These are phyloP conservation scores for Schizothorax lantsangensis DNA, from an alignment of 2,797 vertebrate species.

Conservation along the genomic window DNA sequence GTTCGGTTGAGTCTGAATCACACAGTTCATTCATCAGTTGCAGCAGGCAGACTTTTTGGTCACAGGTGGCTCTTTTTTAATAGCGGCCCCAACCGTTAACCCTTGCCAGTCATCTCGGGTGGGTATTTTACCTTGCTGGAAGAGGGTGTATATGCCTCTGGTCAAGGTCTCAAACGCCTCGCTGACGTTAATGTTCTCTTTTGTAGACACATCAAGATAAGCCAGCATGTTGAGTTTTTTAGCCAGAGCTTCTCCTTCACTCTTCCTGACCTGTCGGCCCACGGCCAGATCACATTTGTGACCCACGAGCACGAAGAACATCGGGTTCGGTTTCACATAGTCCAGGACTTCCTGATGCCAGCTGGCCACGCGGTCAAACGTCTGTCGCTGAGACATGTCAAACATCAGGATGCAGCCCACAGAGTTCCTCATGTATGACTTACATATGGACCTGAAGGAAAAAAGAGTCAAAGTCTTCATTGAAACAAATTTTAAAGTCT, in stretches of 20 bases:
- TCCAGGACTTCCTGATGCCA: conserved; percentile 60
- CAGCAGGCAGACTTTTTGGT: conserved; percentile 31
- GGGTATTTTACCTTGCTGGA: conserved; percentile 43
- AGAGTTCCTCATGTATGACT: conserved; percentile 65
- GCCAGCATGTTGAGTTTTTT: conserved; percentile 59
- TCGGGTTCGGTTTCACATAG: conserved; percentile 57
- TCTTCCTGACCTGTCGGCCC: conserved; percentile 45
- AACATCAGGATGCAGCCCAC: conserved; percentile 63
- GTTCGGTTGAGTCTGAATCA: neutral
- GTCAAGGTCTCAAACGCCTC: conserved; percentile 49
- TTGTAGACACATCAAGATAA: conserved; percentile 60
- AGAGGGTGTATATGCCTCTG: conserved; percentile 53
- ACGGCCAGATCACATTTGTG: conserved; percentile 59
- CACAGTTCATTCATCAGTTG: conserved; percentile 29
- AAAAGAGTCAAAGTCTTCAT: too few species aligned
- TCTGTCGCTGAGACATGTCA: conserved; percentile 56
- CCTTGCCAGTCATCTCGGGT: conserved; percentile 52
- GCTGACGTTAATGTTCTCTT: conserved; percentile 57
- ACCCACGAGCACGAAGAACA: conserved; percentile 61
- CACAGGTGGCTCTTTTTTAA: neutral
- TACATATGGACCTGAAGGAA: conserved; percentile 57
- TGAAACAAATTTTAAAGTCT: neutral
- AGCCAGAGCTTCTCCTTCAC: conserved; percentile 55
- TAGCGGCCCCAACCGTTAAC: conserved; percentile 41
- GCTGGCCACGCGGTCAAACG: conserved; percentile 44